Evolutionary conservation across 1,140 invertebrate genomes (phyloP), one percentile per base, ranked within the genome.

Genomic region (Pseudomyrmex dendroicus): DNA sequence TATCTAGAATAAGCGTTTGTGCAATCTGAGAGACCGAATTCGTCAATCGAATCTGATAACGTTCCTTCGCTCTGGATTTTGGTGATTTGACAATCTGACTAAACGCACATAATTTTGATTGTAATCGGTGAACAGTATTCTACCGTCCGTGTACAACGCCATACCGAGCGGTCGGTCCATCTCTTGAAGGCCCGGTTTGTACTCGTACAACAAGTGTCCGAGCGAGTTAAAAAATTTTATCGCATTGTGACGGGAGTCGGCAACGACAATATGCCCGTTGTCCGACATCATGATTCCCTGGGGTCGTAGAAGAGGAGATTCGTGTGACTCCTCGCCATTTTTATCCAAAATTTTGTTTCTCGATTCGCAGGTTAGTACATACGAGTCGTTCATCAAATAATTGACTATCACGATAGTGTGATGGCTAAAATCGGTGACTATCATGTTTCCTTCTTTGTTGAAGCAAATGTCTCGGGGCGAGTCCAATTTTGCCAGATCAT

Each of bases 351-450:
- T n/a, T 12, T 5, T 35, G 35, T 35, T 35, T 35, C 59, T 80
- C 2, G 54, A 72, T 12, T 57, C 54, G 2, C 97, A 97, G 93
- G 98, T 98, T 67, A 98, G 90, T 84, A 97, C 95, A 67, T 95
- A 93, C 10, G 96, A 96, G 70, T 96, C 96, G 61, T 96, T 95
- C 85, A 98, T 96, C 82, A 96, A 95, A 1, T 96, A 93, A 86
- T 97, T 96, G 50, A 99, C 96, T 67, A 97, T 95, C 25, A 99
- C 94, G 20, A 99, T 10, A 97, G 96, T 93, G 1, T 99, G 98
- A 93, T 98, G 98, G 92, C 99, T 99, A 94, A 99, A 99, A 93
- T 99, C 98, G 0, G 98, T 98, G 10, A 98, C 96, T 50, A 98
- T 96, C 20, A 99, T 96, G 83, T 97, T 96, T 9, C 97, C 98